Percentiles rank a stretch among this genome's conserved stretches.
phyloP scores from a whole-genome alignment of 2,888 invertebrate species.

The Pimpla rufipes region DNA sequence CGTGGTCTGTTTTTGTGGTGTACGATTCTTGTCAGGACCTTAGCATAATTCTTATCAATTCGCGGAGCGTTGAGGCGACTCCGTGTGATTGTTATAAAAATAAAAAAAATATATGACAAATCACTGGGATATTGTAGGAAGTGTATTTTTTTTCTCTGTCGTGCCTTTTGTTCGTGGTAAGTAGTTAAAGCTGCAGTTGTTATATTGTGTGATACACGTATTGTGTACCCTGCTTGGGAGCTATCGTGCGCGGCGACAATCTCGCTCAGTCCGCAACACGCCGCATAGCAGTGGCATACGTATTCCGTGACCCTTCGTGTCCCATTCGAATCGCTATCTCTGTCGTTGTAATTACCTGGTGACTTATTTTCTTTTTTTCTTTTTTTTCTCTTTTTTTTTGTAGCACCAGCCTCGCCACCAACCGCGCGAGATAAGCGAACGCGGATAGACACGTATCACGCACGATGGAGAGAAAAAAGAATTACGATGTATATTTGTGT shows the following conservation, averaged over 20 bases:
- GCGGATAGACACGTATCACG: constrained; percentile 61
- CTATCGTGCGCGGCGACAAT: constrained; percentile 66
- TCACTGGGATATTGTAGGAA: neutral
- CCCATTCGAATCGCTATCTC: constrained; percentile 77
- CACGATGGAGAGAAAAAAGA: constrained; percentile 41
- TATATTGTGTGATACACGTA: constrained; percentile 33
- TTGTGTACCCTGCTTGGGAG: constrained; percentile 48
- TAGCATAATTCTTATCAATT: constrained; percentile 22
- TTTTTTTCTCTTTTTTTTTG: constrained; percentile 46
- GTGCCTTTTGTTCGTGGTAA: constrained; percentile 36
- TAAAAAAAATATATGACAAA: constrained; percentile 20
- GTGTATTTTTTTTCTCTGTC: constrained; percentile 26
- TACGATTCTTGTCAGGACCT: too few species aligned
- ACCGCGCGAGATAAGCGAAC: constrained; percentile 45
- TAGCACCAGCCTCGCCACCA: constrained; percentile 40
- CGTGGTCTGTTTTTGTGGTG: too few species aligned
- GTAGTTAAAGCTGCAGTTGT: constrained; percentile 32
- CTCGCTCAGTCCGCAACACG: constrained; percentile 54
- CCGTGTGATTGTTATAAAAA: neutral
- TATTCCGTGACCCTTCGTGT: constrained; percentile 74
- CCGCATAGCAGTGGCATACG: constrained; percentile 45
- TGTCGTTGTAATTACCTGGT: constrained; percentile 79
- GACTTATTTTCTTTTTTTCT: constrained; percentile 73
- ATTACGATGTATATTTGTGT: constrained; percentile 25
- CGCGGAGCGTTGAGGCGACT: neutral